A percentile compares a stretch with the other conserved stretches of the same genome.
These are phyloP conservation scores for Psilopsiagon aymara DNA, from an alignment of 2,113 vertebrate species.

Conservation along the genomic window DNA sequence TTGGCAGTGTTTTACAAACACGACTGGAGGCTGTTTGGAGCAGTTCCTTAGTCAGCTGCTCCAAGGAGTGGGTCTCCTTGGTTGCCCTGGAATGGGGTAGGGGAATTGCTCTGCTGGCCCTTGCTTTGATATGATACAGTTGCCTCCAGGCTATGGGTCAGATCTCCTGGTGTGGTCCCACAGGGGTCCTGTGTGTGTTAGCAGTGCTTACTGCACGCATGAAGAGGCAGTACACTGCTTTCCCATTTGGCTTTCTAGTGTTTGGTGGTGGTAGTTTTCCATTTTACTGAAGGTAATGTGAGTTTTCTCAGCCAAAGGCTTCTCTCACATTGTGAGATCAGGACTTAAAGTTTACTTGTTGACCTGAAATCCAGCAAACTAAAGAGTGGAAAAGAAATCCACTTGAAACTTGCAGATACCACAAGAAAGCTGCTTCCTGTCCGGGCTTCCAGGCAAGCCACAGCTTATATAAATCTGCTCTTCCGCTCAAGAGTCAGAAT, in stretches of 20 bases:
- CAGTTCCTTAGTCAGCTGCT: background rate
- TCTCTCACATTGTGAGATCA: background rate
- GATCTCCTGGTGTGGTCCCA: accelerated
- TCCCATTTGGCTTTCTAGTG: background rate
- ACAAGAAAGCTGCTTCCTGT: conserved; percentile 38
- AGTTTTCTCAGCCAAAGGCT: background rate
- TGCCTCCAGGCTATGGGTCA: background rate
- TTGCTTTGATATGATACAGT: background rate
- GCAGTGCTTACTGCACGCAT: background rate
- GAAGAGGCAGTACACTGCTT: background rate
- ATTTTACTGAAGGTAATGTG: background rate
- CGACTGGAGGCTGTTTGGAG: background rate
- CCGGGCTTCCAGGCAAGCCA: conserved; percentile 26
- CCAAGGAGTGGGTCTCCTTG: background rate
- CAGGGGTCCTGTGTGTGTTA: background rate
- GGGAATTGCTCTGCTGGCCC: background rate
- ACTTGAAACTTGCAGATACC: conserved; percentile 1
- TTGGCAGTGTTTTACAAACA: background rate
- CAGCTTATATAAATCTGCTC: conserved; percentile 56
- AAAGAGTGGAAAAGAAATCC: background rate
- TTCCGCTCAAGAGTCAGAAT: conserved; percentile 40
- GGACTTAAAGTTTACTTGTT: conserved; percentile 28
- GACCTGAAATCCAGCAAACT: conserved; percentile 25
- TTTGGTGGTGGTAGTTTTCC: background rate
- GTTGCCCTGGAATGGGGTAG: background rate